phyloP scores from a whole-genome alignment of 2,797 vertebrate genomes.

The Antrozous pallidus region DNA sequence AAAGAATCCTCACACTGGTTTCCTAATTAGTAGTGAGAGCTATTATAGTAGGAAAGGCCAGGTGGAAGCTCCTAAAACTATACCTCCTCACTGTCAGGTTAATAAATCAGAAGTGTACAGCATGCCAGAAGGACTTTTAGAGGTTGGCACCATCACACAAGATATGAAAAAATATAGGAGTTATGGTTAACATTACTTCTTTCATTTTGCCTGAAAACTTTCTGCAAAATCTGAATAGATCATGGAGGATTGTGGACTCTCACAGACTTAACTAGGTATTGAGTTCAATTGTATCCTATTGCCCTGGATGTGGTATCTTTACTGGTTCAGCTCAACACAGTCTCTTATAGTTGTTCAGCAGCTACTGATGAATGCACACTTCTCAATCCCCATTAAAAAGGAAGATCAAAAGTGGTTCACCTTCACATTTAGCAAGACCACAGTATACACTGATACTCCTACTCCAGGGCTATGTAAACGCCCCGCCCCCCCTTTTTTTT shows the following conservation, averaged over 20 bases:
- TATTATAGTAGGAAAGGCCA: neutral
- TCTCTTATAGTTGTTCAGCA: neutral
- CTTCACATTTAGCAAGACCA: neutral
- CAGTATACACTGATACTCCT: neutral
- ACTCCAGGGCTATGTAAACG: neutral
- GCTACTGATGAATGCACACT: neutral
- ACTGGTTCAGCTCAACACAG: neutral
- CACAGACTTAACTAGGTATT: neutral
- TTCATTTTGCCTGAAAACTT: constrained; percentile 14
- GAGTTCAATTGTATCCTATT: neutral
- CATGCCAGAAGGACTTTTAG: neutral
- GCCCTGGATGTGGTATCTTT: neutral
- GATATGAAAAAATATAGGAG: neutral
- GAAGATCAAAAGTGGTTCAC: neutral
- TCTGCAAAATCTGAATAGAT: neutral
- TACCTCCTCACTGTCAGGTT: neutral
- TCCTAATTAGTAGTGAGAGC: neutral
- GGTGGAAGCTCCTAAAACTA: neutral
- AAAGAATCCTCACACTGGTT: neutral
- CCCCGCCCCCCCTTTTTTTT: neutral
- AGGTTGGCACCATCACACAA: neutral
- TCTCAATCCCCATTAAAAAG: neutral
- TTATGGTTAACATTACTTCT: neutral
- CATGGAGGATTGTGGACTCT: neutral
- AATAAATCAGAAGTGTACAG: neutral